phyloP scores from a whole-genome alignment of 2,888 invertebrate genomes.

The Halictus ligatus region DNA sequence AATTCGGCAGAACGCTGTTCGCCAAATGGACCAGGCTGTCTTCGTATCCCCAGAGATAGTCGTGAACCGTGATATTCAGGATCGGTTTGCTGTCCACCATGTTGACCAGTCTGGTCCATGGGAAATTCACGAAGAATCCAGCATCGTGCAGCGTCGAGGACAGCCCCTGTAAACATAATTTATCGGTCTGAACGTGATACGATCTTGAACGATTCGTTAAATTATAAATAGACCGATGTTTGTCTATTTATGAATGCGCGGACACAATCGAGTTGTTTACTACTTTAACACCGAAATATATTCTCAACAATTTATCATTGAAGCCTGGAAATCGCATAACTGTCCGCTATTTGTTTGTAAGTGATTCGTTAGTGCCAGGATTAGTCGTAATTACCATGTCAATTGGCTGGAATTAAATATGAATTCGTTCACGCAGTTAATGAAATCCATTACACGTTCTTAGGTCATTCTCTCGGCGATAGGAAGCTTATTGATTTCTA shows the following conservation, averaged over 20 bases:
- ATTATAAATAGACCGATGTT: background rate
- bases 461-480: background rate
- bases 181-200: background rate
- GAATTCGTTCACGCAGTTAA: background rate
- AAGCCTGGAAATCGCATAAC: background rate
- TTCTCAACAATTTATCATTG: background rate
- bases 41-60: slow-evolving; percentile 93
- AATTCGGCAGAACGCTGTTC: slow-evolving; percentile 89
- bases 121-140: slow-evolving; percentile 87
- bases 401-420: background rate
- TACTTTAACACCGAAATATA: background rate
- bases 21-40: slow-evolving; percentile 90
- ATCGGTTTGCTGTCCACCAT: slow-evolving; percentile 87
- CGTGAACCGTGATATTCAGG: slow-evolving; percentile 87
- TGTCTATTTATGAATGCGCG: background rate
- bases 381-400: background rate
- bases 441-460: background rate
- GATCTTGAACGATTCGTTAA: background rate
- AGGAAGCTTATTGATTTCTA: background rate
- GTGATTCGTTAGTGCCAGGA: background rate
- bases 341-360: background rate
- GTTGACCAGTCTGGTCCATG: slow-evolving; percentile 86
- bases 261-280: background rate
- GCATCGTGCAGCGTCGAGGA: slow-evolving; percentile 86
- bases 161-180: slow-evolving; percentile 85